A percentile compares a stretch with the other conserved stretches of the same genome.
phyloP scores from a whole-genome alignment of 1,140 invertebrate species.

The Drosophila kurseongensis region DNA sequence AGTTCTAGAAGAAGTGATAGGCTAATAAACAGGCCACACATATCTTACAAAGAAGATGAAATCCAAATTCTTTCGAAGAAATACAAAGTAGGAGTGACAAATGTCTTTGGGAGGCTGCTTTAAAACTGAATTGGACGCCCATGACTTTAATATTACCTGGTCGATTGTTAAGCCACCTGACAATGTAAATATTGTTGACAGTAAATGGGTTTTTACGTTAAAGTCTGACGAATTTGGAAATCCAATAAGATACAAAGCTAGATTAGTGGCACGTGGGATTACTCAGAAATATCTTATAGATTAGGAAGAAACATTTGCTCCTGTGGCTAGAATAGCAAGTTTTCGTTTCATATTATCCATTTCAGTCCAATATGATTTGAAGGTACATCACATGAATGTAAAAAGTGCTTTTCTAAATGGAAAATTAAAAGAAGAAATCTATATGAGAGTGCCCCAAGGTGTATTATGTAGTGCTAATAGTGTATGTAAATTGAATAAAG shows the following conservation, averaged over 20 bases:
- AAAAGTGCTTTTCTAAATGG: background rate
- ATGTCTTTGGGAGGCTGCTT: too few species aligned
- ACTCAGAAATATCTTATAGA: conserved; percentile 78
- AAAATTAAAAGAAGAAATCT: conserved; percentile 3
- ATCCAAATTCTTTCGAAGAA: background rate
- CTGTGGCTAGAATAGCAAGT: conserved; percentile 26
- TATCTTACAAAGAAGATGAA: too few species aligned
- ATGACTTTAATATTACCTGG: background rate
- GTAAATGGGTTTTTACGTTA: conserved; percentile 14
- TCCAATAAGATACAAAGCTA: too few species aligned
- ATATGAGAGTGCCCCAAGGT: background rate
- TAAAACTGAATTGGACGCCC: too few species aligned
- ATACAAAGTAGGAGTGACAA: background rate
- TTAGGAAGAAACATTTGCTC: conserved; percentile 67
- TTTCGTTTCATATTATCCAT: conserved; percentile 7
- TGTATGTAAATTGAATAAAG: conserved; percentile 1
- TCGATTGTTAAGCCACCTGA: conserved; percentile 2
- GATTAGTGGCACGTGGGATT: too few species aligned
- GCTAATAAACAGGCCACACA: too few species aligned
- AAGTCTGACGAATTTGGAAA: too few species aligned
- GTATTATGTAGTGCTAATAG: background rate
- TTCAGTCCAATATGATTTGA: background rate
- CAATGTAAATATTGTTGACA: too few species aligned
- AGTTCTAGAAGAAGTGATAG: too few species aligned
- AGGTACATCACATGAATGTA: conserved; percentile 1